These are phyloP conservation scores for Triplophysa bombifrons DNA, from an alignment of 2,797 vertebrate species.

Conservation along the genomic window DNA sequence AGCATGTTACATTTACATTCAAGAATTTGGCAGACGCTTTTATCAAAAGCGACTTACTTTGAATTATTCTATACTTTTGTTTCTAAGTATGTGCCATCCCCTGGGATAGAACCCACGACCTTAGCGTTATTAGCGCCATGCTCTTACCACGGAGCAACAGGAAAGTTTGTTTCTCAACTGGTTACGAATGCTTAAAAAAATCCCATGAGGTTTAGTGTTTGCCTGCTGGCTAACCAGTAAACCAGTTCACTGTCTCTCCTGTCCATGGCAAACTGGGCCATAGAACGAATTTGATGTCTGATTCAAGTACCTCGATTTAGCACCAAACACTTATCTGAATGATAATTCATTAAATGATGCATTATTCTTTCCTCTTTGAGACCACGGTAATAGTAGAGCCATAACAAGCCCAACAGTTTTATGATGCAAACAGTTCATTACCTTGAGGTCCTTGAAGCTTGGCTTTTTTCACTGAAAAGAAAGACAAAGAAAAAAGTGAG, in stretches of 20 bases:
- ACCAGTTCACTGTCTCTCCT: conserved; percentile 66
- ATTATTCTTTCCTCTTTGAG: conserved; percentile 12
- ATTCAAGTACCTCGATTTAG: conserved; percentile 21
- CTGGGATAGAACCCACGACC: too few relatives aligned
- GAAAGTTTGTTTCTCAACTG: conserved; percentile 2
- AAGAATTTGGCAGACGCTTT: too few relatives aligned
- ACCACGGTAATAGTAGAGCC: background rate
- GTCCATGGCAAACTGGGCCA: conserved; percentile 68
- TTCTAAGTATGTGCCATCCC: too few relatives aligned
- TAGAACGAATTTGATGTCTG: background rate
- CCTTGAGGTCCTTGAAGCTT: conserved; percentile 80
- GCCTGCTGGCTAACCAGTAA: conserved; percentile 67
- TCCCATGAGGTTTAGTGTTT: conserved; percentile 54
- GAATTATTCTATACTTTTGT: too few relatives aligned
- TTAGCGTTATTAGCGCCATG: too few relatives aligned
- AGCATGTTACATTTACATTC: background rate
- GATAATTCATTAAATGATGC: conserved; percentile 13
- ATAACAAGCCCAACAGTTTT: conserved; percentile 13
- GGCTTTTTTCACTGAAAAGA: conserved; percentile 80
- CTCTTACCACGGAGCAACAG: too few relatives aligned
- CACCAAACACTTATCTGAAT: conserved; percentile 17
- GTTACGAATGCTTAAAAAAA: conserved; percentile 23
- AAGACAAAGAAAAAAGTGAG: conserved; percentile 16
- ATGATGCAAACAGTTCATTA: conserved; percentile 59
- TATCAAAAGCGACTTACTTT: too few relatives aligned